Conservation (phyloP, 2,113 vertebrate genomes). For the Ailuropoda melanoleuca region DNA sequence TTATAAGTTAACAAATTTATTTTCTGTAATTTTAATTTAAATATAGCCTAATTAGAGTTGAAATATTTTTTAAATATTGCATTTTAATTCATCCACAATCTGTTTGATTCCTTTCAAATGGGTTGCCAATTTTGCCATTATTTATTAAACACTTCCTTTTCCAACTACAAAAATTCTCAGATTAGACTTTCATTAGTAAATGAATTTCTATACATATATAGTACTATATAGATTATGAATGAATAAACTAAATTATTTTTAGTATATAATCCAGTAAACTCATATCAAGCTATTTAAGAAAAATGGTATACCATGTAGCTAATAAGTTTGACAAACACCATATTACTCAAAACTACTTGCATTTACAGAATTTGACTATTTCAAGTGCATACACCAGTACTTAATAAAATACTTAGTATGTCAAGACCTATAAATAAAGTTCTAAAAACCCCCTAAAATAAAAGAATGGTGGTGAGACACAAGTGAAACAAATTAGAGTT, state of each 20-base stretch:
- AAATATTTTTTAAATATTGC: background rate
- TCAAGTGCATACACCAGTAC: background rate
- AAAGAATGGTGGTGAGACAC: background rate
- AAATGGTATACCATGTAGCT: background rate
- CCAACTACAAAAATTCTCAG: background rate
- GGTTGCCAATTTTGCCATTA: background rate
- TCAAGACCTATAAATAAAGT: background rate
- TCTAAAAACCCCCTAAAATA: background rate
- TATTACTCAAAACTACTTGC: background rate
- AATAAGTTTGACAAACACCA: background rate
- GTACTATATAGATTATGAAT: background rate
- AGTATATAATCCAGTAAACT: background rate
- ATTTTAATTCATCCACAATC: background rate
- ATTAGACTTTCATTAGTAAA: background rate
- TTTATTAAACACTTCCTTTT: slow-evolving; percentile 6
- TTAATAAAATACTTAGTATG: background rate
- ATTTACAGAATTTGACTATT: slow-evolving; percentile 22
- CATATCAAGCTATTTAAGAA: background rate
- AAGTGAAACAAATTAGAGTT: background rate
- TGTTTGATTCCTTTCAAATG: background rate
- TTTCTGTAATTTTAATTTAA: background rate
- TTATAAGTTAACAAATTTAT: background rate
- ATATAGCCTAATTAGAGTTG: background rate
- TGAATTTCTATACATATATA: background rate
- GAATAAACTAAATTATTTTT: background rate